These are phyloP conservation scores for Apostichopus californicus DNA, from an alignment of 35 echinoderm and acorn worm genomes.

Conservation along the genomic window DNA sequence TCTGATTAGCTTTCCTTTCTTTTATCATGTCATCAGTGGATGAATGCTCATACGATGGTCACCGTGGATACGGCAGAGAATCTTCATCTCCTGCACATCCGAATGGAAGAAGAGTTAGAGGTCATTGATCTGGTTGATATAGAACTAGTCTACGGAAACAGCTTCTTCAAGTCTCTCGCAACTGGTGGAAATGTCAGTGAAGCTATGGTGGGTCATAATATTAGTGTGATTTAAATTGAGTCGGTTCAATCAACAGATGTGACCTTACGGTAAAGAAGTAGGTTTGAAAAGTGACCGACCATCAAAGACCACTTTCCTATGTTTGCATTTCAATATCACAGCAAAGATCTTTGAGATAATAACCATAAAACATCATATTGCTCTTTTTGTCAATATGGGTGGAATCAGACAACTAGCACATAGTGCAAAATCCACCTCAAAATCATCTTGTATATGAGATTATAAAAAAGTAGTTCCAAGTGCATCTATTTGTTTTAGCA, in stretches of 20 bases:
- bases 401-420: too few species aligned
- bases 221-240: neutral
- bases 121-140: conserved; percentile 95
- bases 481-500: too few species aligned
- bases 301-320: neutral
- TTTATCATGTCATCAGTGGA: conserved; percentile 68
- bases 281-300: neutral
- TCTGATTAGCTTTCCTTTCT: neutral
- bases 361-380: too few species aligned
- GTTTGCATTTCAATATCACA: neutral
- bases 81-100: conserved; percentile 90
- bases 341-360: too few species aligned
- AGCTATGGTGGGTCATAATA: conserved; percentile 90
- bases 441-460: too few species aligned
- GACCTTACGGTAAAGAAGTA: too few species aligned
- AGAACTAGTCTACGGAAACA: conserved; percentile 91
- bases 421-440: too few species aligned
- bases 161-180: conserved; percentile 94
- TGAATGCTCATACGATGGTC: conserved; percentile 91
- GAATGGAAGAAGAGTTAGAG: conserved; percentile 90
- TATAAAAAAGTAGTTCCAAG: too few species aligned
- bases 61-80: conserved; percentile 95
- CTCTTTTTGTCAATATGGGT: too few species aligned
- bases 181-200: conserved; percentile 99
- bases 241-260: too few species aligned